Conservation (phyloP, 1,140 invertebrate genomes). For the Ptiloglossa arizonensis region DNA sequence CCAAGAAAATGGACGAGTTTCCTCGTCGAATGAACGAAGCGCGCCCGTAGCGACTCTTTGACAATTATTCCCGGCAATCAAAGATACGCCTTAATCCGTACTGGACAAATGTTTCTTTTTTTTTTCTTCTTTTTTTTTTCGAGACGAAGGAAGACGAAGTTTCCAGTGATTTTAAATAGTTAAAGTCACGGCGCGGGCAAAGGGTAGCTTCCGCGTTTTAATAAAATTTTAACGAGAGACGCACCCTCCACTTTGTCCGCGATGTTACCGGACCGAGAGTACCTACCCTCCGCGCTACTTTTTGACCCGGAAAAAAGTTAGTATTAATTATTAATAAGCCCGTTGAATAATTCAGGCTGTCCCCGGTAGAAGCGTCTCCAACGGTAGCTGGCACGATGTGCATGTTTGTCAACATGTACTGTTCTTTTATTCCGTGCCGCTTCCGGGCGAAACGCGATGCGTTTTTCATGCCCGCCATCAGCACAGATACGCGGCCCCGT, state of each 20-base stretch:
- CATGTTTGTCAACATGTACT: constrained; percentile 23
- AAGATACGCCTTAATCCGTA: no score
- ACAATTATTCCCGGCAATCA: no score
- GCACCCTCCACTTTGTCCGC: background rate
- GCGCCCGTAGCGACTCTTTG: no score
- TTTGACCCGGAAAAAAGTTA: background rate
- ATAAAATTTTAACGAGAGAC: constrained; percentile 11
- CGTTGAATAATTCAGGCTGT: constrained; percentile 23
- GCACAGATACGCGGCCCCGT: background rate
- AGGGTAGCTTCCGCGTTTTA: background rate
- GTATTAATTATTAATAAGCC: constrained; percentile 21
- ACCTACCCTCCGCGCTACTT: background rate
- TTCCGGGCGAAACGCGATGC: background rate
- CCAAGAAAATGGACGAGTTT: no score
- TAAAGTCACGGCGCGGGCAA: background rate
- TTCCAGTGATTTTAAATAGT: background rate
- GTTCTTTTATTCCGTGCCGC: constrained; percentile 15
- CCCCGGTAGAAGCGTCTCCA: background rate
- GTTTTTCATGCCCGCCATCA: constrained; percentile 28
- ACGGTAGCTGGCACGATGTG: background rate
- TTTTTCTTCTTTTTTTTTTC: no score
- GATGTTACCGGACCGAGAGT: background rate
- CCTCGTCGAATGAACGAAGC: no score
- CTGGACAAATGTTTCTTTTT: background rate
- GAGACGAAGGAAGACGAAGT: background rate